Evolutionary conservation across 2,888 invertebrate genomes (phyloP), one percentile per base, ranked within the genome.

Genomic region (Diplazon laetatorius): DNA sequence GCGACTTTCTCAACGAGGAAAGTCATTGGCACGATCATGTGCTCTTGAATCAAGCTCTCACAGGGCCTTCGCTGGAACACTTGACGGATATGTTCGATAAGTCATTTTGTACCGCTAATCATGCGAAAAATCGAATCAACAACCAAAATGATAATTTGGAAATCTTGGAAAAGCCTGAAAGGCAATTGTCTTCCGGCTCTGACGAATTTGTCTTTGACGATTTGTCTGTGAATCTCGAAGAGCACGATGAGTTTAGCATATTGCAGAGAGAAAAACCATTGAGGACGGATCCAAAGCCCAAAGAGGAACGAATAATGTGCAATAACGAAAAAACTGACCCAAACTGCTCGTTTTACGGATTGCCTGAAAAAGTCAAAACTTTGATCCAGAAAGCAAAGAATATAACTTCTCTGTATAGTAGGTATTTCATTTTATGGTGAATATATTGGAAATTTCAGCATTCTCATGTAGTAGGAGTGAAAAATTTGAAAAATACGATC

Each of bases 341-440:
- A 1, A 55, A 66, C n/a, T 42, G 72, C 59, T 73, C 92, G 10
- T 98, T 97, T 91, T 97, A 95, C 92, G 97, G 96, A 0, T 91
- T 98, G 46, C 96, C 98, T 0, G 89, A 92, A 0, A 92, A 92
- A 84, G 95, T 96, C 0, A 94, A 94, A 88, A 92, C 93, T 10
- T 91, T 98, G 81, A 94, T 98, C 80, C 93, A 94, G 83, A 92
- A 93, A 78, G 94, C 95, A 83, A 95, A 96, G 88, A 96, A 96
- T 81, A 97, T 98, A 79, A 93, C 93, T 20, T 93, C 94, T 81
- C 93, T 98, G 82, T 98, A 98, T 93, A 95, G 97, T 97, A 90
- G 91, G 92, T 68, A 59, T 75, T 35, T 65, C 52, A 55, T 80
- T 16, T 66, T 9, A 68, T 48, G 22, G 12, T 10, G 9, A 55